phyloP scores from a whole-genome alignment of 2,888 invertebrate genomes.

The Synergus itoensis region DNA sequence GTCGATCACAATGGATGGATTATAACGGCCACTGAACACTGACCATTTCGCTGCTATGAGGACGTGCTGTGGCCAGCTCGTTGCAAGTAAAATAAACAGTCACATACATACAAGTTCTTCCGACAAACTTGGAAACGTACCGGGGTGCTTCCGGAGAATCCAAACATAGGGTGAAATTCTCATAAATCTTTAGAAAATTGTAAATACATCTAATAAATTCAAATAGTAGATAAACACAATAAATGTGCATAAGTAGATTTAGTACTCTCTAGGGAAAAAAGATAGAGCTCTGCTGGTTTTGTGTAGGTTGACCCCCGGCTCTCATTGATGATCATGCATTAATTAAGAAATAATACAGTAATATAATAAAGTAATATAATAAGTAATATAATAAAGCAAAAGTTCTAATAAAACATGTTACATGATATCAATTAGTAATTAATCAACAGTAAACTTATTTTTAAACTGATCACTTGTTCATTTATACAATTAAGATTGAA shows the following conservation, averaged over 20 bases:
- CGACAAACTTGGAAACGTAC: slow-evolving; percentile 17
- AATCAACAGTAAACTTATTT: no score
- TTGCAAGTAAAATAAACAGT: slow-evolving; percentile 27
- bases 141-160: slow-evolving; percentile 18
- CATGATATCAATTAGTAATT: no score
- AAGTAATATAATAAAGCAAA: no score
- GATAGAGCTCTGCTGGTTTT: no score
- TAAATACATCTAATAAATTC: neutral
- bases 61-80: slow-evolving; percentile 34
- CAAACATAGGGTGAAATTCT: neutral
- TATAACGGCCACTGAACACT: slow-evolving; percentile 68
- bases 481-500: neutral
- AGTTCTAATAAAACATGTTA: no score
- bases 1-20: slow-evolving; percentile 70
- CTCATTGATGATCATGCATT: no score
- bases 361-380: no score
- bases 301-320: no score
- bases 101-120: slow-evolving; percentile 23
- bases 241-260: neutral
- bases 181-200: slow-evolving; percentile 26
- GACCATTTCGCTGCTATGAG: slow-evolving; percentile 48
- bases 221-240: neutral
- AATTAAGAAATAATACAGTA: no score
- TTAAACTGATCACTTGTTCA: neutral
- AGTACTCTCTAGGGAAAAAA: neutral